phyloP scores from a whole-genome alignment of 1,140 invertebrate species.

The Pogonognathellus flavescens region DNA sequence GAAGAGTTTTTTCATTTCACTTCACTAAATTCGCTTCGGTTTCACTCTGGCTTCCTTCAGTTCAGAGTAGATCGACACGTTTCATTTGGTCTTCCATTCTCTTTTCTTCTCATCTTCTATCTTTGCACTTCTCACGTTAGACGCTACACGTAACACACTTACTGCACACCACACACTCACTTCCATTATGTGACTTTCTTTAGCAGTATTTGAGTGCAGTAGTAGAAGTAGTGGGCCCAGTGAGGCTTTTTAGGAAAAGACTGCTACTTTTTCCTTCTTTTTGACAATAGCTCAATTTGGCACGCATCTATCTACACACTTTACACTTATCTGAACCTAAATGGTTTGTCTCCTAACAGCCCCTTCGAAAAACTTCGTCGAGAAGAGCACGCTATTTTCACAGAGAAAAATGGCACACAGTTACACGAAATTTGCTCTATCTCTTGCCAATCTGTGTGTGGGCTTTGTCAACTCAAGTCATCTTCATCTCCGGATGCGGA shows the following conservation, averaged over 20 bases:
- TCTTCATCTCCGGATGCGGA: slow-evolving; percentile 48
- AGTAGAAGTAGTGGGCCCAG: background rate
- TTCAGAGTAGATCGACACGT: slow-evolving; percentile 47
- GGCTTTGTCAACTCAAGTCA: slow-evolving; percentile 55
- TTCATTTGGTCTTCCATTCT: slow-evolving; percentile 33
- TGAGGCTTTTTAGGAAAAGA: slow-evolving; percentile 6
- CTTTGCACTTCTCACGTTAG: background rate
- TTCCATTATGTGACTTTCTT: slow-evolving; percentile 45
- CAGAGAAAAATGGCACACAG: slow-evolving; percentile 41
- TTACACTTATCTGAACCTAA: slow-evolving; percentile 52
- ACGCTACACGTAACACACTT: background rate
- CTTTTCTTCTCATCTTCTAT: background rate
- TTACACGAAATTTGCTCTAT: slow-evolving; percentile 46
- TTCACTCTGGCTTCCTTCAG: slow-evolving; percentile 25
- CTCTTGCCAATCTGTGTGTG: slow-evolving; percentile 53
- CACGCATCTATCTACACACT: slow-evolving; percentile 60
- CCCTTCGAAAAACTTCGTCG: slow-evolving; percentile 21
- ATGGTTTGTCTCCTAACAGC: slow-evolving; percentile 46
- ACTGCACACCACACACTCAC: slow-evolving; percentile 14
- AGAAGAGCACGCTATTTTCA: slow-evolving; percentile 11
- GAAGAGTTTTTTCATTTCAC: slow-evolving; percentile 48
- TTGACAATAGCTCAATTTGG: slow-evolving; percentile 60
- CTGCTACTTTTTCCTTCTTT: slow-evolving; percentile 31
- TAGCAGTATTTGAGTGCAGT: background rate
- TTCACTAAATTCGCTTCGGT: slow-evolving; percentile 48